Conservation (phyloP, 1,140 invertebrate genomes). For the Belonocnema kinseyi region DNA sequence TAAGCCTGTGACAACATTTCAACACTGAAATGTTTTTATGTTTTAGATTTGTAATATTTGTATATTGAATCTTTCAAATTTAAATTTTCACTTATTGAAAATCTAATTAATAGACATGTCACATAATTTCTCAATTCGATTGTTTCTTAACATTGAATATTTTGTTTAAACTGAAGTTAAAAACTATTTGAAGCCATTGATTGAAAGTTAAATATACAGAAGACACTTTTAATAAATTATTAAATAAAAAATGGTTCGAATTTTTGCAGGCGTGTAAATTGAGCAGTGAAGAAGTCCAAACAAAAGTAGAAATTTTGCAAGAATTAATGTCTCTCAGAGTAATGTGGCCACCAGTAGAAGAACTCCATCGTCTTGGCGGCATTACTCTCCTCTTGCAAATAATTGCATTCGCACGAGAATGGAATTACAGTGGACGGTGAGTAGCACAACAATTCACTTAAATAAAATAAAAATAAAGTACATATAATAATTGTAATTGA, state of each 20-base stretch:
- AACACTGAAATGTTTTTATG: no score
- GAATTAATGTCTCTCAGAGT: constrained; percentile 85
- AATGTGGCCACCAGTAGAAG: constrained; percentile 91
- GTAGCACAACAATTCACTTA: constrained; percentile 42
- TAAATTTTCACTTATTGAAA: no score
- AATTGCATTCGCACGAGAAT: constrained; percentile 92
- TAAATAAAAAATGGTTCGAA: background rate
- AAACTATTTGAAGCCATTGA: no score
- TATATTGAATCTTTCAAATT: no score
- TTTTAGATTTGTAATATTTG: no score
- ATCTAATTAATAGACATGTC: background rate
- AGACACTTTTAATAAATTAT: no score
- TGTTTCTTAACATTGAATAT: no score
- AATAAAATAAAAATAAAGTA: constrained; percentile 36
- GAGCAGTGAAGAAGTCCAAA: constrained; percentile 85
- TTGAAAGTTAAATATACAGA: no score
- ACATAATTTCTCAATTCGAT: background rate
- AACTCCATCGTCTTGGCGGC: constrained; percentile 89
- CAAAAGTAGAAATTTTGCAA: constrained; percentile 89
- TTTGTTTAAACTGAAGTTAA: no score
- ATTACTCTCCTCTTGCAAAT: constrained; percentile 89
- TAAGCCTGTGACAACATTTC: no score
- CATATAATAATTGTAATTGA: constrained; percentile 28
- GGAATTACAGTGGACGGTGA: constrained; percentile 92
- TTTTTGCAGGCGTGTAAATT: constrained; percentile 81